Evolutionary conservation across 2,888 invertebrate species (phyloP).

Genomic region (Tetragonisca angustula): DNA sequence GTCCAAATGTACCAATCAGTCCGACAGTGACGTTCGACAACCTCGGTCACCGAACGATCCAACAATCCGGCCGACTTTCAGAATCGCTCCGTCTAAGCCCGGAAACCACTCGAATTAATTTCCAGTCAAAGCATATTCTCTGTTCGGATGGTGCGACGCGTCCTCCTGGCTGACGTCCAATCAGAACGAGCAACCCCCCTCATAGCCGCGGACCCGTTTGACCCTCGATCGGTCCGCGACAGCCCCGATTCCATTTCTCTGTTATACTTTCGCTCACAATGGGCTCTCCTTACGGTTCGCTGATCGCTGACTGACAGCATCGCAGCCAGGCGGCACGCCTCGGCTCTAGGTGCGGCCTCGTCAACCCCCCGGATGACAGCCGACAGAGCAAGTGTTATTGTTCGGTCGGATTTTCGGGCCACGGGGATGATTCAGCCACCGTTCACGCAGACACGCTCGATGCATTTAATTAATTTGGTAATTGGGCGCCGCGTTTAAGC

Average conservation of each 20-base stretch:
- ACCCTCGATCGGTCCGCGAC: slow-evolving; percentile 64
- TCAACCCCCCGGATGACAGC: slow-evolving; percentile 73
- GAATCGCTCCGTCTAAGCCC: slow-evolving; percentile 58
- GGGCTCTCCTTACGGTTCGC: slow-evolving; percentile 79
- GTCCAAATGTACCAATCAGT: slow-evolving; percentile 1
- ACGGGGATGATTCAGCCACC: slow-evolving; percentile 72
- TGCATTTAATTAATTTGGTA: slow-evolving; percentile 54
- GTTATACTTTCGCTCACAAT: slow-evolving; percentile 79
- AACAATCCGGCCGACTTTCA: background rate
- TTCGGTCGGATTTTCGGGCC: slow-evolving; percentile 73
- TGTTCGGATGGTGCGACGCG: slow-evolving; percentile 74
- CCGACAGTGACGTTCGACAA: background rate
- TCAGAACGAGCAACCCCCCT: slow-evolving; percentile 68
- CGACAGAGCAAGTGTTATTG: slow-evolving; percentile 81
- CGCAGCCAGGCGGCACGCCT: slow-evolving; percentile 56
- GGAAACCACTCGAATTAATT: slow-evolving; percentile 84
- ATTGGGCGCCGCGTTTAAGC: slow-evolving; percentile 38
- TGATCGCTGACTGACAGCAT: slow-evolving; percentile 82
- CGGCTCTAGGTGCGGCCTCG: slow-evolving; percentile 65
- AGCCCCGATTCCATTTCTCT: slow-evolving; percentile 79
- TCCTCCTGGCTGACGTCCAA: slow-evolving; percentile 78
- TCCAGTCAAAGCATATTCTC: slow-evolving; percentile 82
- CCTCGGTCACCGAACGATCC: background rate
- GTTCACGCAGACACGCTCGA: slow-evolving; percentile 16
- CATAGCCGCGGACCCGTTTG: slow-evolving; percentile 35